Conservation (phyloP, 2,888 invertebrate genomes). For the Ormyrus rosae region DNA sequence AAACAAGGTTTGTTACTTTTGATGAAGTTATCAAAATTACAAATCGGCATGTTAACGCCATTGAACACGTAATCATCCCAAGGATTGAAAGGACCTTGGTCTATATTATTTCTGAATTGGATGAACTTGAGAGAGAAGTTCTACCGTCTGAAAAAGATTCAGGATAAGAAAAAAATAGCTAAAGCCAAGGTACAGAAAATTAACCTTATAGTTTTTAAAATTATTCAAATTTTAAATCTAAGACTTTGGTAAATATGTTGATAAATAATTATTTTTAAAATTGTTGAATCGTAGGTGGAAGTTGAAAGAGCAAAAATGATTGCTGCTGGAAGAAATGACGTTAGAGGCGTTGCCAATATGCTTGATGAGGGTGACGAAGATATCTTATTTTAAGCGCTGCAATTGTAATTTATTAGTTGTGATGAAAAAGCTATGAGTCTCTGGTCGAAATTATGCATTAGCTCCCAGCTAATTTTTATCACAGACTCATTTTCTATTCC, state of each 20-base stretch:
- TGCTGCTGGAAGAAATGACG: conserved; percentile 64
- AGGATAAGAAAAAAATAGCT: conserved; percentile 95
- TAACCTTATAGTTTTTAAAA: conserved; percentile 11
- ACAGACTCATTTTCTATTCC: conserved; percentile 59
- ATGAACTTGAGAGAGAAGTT: conserved; percentile 99
- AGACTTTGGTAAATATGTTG: not conserved
- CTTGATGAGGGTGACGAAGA: conserved; percentile 94
- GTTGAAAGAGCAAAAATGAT: conserved; percentile 64
- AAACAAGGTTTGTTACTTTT: conserved; percentile 98
- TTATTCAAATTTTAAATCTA: conserved; percentile 10
- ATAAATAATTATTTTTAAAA: no score
- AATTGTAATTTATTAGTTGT: conserved; percentile 29
- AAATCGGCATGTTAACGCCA: conserved; percentile 99
- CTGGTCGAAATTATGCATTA: conserved; percentile 56
- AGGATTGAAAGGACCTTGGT: conserved; percentile 96
- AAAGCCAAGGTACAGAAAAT: conserved; percentile 79
- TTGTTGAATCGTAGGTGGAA: conserved; percentile 65
- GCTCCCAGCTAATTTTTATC: conserved; percentile 58
- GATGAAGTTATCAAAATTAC: conserved; percentile 99
- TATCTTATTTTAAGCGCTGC: conserved; percentile 85
- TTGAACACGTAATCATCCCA: conserved; percentile 99
- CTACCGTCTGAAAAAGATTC: conserved; percentile 95
- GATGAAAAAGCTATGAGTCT: conserved; percentile 55
- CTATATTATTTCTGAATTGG: conserved; percentile 98
- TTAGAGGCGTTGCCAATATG: conserved; percentile 80